These are phyloP conservation scores for Rhagophthalmus giganteus DNA, from an alignment of 2,888 invertebrate genomes.

Conservation along the genomic window DNA sequence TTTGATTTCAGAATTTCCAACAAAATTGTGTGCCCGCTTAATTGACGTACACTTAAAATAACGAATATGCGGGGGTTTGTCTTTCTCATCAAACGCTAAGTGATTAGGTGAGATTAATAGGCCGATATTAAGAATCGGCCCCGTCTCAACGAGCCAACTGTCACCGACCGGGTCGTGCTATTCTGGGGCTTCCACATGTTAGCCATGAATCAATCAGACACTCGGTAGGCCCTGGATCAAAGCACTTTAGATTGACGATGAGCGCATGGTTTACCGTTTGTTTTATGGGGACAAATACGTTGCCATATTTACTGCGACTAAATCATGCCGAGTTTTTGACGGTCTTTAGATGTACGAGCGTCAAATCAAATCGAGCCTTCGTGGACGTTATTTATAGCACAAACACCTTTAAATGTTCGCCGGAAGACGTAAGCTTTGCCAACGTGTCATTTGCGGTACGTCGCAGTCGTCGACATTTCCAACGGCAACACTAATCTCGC, in stretches of 20 bases:
- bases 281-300: constrained; percentile 30
- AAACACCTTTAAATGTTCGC: no score
- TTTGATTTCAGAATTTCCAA: constrained; percentile 15
- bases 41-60: constrained; percentile 33
- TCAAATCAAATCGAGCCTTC: not conserved
- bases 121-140: constrained; percentile 41
- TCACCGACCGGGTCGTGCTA: constrained; percentile 37
- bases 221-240: constrained; percentile 47
- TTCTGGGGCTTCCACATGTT: constrained; percentile 49
- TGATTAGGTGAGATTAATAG: constrained; percentile 43
- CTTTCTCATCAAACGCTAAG: constrained; percentile 31
- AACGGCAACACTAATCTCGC: constrained; percentile 1
- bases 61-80: constrained; percentile 31
- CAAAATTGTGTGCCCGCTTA: constrained; percentile 22
- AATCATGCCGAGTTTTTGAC: constrained; percentile 16
- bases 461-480: no score
- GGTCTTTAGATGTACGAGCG: constrained; percentile 2
- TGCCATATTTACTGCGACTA: constrained; percentile 16
- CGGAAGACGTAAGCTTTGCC: no score
- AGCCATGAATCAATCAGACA: constrained; percentile 53
- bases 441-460: no score
- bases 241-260: constrained; percentile 49
- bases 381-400: not conserved
- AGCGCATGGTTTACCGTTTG: constrained; percentile 43
- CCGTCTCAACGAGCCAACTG: constrained; percentile 37